These are phyloP conservation scores for Semaprochilodus insignis DNA, from an alignment of 2,797 vertebrate species.

Conservation along the genomic window DNA sequence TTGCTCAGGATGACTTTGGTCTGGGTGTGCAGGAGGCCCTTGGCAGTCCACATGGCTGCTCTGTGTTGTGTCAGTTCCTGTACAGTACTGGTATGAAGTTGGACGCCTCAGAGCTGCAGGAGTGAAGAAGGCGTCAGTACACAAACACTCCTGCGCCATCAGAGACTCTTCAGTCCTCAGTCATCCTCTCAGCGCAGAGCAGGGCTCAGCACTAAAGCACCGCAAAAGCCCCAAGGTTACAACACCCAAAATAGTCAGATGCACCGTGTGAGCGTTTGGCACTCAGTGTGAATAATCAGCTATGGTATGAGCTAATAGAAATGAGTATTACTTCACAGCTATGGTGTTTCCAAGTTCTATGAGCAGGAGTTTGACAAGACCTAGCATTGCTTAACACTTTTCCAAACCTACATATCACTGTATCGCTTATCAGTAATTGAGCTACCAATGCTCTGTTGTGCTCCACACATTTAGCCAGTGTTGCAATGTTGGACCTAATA, in stretches of 20 bases:
- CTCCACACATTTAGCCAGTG: too few species aligned
- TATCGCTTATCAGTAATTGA: neutral
- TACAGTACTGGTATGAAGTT: neutral
- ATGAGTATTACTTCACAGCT: neutral
- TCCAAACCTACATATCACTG: neutral
- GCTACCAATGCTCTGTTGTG: too few species aligned
- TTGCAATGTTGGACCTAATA: too few species aligned
- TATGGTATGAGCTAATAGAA: neutral
- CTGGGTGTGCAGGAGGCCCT: neutral
- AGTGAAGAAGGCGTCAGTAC: neutral
- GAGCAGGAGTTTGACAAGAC: neutral
- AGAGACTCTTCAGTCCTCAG: constrained; percentile 8
- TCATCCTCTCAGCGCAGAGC: neutral
- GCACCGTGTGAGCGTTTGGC: neutral
- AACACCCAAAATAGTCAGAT: neutral
- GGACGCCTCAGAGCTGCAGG: neutral
- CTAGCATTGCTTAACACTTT: neutral
- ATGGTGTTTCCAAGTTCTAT: neutral
- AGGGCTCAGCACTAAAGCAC: constrained; percentile 6
- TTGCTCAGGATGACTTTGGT: neutral
- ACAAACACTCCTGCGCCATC: constrained; percentile 3
- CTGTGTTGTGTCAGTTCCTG: neutral
- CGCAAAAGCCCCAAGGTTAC: neutral
- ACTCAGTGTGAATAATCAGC: neutral
- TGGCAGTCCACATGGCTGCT: neutral